Percentiles rank a stretch among this genome's conserved stretches.
Evolutionary conservation across 1,140 invertebrate genomes (phyloP).

Genomic region (Myzus persicae): DNA sequence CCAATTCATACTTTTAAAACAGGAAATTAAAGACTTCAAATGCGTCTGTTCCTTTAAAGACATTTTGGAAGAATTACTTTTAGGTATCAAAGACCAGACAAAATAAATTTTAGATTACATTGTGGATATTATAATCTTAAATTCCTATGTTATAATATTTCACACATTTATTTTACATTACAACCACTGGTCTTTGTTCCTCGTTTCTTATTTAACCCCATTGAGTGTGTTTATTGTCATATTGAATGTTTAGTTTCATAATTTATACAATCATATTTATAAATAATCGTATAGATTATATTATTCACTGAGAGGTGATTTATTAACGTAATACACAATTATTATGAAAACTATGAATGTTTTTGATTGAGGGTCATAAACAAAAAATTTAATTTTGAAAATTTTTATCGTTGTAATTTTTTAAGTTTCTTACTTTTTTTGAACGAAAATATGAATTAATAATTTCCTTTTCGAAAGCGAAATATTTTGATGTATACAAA

Average conservation of each 20-base stretch:
- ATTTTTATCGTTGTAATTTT: too few relatives aligned
- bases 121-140: background rate
- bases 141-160: background rate
- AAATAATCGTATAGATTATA: background rate
- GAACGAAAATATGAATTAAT: too few relatives aligned
- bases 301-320: background rate
- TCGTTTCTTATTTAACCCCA: background rate
- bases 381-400: too few relatives aligned
- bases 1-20: background rate
- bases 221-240: too few relatives aligned
- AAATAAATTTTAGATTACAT: background rate
- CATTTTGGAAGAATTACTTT: background rate
- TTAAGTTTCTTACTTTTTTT: too few relatives aligned
- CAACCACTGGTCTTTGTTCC: background rate
- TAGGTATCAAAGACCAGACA: background rate
- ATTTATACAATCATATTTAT: background rate
- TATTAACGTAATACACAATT: background rate
- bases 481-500: background rate
- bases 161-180: background rate
- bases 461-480: too few relatives aligned
- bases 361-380: too few relatives aligned
- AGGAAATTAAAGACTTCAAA: constrained; percentile 2
- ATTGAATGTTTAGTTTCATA: too few relatives aligned
- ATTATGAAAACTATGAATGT: background rate
- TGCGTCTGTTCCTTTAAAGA: background rate